Conservation (phyloP, 2,888 invertebrate genomes). For the Eristalis intricaria region DNA sequence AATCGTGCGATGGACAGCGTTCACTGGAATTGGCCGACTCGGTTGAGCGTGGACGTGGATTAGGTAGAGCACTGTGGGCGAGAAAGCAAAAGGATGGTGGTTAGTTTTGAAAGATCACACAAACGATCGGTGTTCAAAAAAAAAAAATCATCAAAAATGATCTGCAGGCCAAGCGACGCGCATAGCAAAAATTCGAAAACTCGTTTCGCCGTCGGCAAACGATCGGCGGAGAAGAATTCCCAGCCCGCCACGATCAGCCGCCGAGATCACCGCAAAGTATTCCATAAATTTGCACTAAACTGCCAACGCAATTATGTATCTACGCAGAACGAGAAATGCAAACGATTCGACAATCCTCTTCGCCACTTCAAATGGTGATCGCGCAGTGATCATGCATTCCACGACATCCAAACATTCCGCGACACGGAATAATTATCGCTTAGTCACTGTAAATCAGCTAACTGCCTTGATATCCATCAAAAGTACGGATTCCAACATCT, state of each 20-base stretch:
- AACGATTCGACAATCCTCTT: background rate
- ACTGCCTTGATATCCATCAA: conserved; percentile 62
- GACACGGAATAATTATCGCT: conserved; percentile 2
- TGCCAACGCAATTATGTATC: conserved; percentile 6
- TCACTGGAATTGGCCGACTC: conserved; percentile 83
- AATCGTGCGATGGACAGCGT: conserved; percentile 90
- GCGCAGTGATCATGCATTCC: conserved; percentile 46
- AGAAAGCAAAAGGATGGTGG: background rate
- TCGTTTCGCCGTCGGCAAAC: conserved; percentile 12
- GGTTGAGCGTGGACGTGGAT: conserved; percentile 79
- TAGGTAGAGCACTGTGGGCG: conserved; percentile 77
- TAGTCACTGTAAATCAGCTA: conserved; percentile 45
- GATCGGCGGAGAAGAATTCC: no score
- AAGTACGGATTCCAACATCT: conserved; percentile 21
- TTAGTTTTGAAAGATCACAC: background rate
- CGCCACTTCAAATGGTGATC: conserved; percentile 10
- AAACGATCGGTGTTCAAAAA: background rate
- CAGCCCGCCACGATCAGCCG: background rate
- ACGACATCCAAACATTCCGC: conserved; percentile 16
- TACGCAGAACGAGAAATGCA: background rate
- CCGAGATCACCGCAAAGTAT: background rate
- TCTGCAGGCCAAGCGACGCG: no score
- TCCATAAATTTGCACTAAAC: conserved; percentile 17
- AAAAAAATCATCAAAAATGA: background rate
- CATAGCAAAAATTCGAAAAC: background rate